phyloP scores from a whole-genome alignment of 92 coral and sea anemone genomes.

The Pocillopora meandrina region DNA sequence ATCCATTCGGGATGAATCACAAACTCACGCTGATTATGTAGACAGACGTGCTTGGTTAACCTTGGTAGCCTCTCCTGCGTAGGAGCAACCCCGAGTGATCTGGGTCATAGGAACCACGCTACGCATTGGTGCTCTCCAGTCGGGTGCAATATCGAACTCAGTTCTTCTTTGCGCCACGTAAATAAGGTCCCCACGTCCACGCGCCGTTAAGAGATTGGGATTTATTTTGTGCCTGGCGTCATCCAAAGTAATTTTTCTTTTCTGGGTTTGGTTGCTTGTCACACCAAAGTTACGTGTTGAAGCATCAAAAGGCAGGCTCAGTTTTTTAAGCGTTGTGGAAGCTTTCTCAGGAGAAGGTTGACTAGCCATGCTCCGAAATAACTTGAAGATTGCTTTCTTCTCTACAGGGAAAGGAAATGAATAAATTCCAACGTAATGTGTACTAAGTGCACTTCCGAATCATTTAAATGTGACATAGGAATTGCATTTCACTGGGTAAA shows the following conservation, averaged over 20 bases:
- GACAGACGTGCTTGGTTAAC: constrained; percentile 38
- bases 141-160: constrained; percentile 67
- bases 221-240: background rate
- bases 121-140: constrained; percentile 70
- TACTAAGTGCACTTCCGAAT: too few relatives aligned
- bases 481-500: too few relatives aligned
- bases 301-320: background rate
- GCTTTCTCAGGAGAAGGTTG: constrained; percentile 1
- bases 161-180: constrained; percentile 42
- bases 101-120: constrained; percentile 73
- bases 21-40: constrained; percentile 43
- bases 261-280: background rate
- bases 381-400: constrained; percentile 34
- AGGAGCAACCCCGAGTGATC: constrained; percentile 42
- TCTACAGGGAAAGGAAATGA: background rate
- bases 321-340: background rate
- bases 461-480: too few relatives aligned
- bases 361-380: constrained; percentile 38
- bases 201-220: background rate
- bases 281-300: background rate
- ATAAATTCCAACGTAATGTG: too few relatives aligned
- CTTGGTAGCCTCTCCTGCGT: constrained; percentile 27
- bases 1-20: constrained; percentile 70
- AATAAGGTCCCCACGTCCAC: constrained; percentile 8
- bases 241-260: constrained; percentile 15